Conservation (phyloP, 2,888 invertebrate genomes). For the Bellardia pandia region DNA sequence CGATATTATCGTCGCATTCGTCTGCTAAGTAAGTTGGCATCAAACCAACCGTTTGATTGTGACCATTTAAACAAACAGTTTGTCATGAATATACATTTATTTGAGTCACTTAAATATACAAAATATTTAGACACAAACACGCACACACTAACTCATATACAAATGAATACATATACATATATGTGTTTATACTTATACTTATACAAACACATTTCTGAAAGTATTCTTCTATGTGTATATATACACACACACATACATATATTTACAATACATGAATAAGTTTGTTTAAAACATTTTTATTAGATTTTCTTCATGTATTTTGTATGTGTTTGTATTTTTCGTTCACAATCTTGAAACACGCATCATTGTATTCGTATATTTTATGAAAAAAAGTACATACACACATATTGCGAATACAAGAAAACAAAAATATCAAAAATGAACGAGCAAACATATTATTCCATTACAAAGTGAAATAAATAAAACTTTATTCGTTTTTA, state of each 20-base stretch:
- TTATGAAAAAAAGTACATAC: constrained; percentile 8
- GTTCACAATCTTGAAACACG: constrained; percentile 67
- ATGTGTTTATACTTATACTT: not conserved
- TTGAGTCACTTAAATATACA: constrained; percentile 46
- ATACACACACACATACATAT: not conserved
- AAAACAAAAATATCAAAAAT: not conserved
- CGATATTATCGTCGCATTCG: constrained; percentile 27
- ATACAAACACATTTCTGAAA: not conserved
- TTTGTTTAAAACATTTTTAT: constrained; percentile 50
- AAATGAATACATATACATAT: constrained; percentile 15
- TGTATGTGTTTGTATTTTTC: not conserved
- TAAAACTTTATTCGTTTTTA: constrained; percentile 63
- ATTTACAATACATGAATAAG: not conserved
- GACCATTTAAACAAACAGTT: constrained; percentile 57
- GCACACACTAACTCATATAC: not conserved
- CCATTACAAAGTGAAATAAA: constrained; percentile 68
- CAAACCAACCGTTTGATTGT: constrained; percentile 64
- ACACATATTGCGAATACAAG: constrained; percentile 10
- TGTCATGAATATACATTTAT: constrained; percentile 49
- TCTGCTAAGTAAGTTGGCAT: constrained; percentile 57
- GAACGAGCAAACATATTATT: constrained; percentile 53
- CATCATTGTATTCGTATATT: constrained; percentile 55
- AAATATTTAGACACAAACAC: constrained; percentile 18
- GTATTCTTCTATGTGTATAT: not conserved
- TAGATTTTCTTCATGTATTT: constrained; percentile 41